Conservation (phyloP, 2,888 invertebrate genomes). For the Capitulum mitella region DNA sequence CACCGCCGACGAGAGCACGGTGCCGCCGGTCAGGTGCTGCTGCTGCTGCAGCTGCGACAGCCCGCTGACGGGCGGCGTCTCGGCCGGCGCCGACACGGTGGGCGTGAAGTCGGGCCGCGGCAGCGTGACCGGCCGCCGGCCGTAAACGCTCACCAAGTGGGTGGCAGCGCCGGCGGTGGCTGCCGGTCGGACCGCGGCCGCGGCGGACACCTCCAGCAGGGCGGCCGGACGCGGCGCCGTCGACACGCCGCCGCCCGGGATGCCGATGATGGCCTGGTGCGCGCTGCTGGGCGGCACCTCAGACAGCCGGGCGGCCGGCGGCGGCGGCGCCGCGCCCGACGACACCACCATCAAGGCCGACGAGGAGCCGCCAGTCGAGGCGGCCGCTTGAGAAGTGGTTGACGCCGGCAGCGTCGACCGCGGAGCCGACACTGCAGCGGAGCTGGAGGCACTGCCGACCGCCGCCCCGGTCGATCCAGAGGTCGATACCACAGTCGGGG, state of each 20-base stretch:
- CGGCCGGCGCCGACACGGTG: background rate
- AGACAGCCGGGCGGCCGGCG: slow-evolving; percentile 34
- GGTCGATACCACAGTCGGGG: too few relatives aligned
- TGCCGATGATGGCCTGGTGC: slow-evolving; percentile 42
- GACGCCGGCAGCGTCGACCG: too few relatives aligned
- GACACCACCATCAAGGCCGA: too few relatives aligned
- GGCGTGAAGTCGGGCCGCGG: background rate
- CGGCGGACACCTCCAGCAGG: slow-evolving; percentile 25
- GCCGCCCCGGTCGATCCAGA: too few relatives aligned
- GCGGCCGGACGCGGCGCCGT: background rate
- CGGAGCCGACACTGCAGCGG: too few relatives aligned
- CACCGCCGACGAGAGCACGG: slow-evolving; percentile 24
- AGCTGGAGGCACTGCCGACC: too few relatives aligned
- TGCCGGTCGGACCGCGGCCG: slow-evolving; percentile 27
- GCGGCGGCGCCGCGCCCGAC: too few relatives aligned
- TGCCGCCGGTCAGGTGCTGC: slow-evolving; percentile 1
- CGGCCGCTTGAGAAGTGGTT: too few relatives aligned
- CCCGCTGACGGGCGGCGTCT: slow-evolving; percentile 10
- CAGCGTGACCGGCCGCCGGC: slow-evolving; percentile 20
- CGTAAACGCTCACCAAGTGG: slow-evolving; percentile 26
- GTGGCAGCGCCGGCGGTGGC: slow-evolving; percentile 17
- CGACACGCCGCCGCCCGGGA: slow-evolving; percentile 38
- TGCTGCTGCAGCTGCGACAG: slow-evolving; percentile 24
- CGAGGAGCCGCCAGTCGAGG: too few relatives aligned
- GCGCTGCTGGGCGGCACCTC: slow-evolving; percentile 42